Conservation (phyloP, 2,888 invertebrate species). For the Tachystola acroxantha region DNA sequence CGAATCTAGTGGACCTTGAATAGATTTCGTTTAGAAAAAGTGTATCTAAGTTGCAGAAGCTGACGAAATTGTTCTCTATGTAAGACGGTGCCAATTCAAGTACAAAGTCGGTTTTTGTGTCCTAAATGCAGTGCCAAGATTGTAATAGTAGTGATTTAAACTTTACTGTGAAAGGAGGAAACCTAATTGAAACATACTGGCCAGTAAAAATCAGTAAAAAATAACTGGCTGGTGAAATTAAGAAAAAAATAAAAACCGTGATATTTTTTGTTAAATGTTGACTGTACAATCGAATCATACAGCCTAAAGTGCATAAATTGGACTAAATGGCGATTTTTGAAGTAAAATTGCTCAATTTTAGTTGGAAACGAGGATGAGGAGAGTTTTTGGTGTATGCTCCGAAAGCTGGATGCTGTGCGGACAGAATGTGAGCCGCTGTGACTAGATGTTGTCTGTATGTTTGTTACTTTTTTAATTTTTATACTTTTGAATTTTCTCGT, state of each 20-base stretch:
- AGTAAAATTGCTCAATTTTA: not conserved
- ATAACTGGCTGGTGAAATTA: too few species aligned
- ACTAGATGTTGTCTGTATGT: conserved; percentile 76
- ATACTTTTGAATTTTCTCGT: conserved; percentile 31
- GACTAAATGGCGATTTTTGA: not conserved
- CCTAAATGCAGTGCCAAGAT: conserved; percentile 43
- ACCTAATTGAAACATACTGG: too few species aligned
- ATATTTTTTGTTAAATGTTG: too few species aligned
- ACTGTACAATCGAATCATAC: too few species aligned
- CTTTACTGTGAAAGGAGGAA: conserved; percentile 6
- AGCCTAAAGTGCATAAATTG: not conserved
- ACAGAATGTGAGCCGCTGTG: conserved; percentile 72
- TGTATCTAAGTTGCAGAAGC: conserved; percentile 27
- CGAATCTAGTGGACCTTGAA: conserved; percentile 32
- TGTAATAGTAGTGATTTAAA: conserved; percentile 2
- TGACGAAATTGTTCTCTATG: conserved; percentile 32
- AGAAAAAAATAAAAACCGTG: not conserved
- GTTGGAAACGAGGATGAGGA: conserved; percentile 50
- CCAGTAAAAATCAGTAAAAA: too few species aligned
- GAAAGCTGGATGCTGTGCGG: conserved; percentile 74
- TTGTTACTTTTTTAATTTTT: conserved; percentile 34
- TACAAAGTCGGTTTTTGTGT: conserved; percentile 32
- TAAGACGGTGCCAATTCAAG: conserved; percentile 37
- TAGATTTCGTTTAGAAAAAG: conserved; percentile 17
- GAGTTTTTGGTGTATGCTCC: conserved; percentile 75